phyloP scores from a whole-genome alignment of 2,888 invertebrate species.

The Anthoptus insignis region DNA sequence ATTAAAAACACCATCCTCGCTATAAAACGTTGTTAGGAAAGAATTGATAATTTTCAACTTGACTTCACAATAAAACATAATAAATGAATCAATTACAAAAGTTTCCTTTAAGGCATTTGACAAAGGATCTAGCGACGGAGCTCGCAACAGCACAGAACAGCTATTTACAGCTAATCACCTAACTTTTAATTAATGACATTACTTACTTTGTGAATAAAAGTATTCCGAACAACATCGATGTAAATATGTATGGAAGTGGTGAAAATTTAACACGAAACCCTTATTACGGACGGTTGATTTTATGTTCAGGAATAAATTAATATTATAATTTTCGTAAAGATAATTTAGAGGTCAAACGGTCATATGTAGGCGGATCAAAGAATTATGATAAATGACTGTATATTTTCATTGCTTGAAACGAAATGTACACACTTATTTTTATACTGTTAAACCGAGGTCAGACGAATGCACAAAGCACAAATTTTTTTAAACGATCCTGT shows the following conservation, averaged over 20 bases:
- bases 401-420: too few species aligned
- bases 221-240: constrained; percentile 12
- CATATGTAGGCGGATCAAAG: too few species aligned
- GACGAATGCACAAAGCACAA: too few species aligned
- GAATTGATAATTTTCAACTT: constrained; percentile 60
- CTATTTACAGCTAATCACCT: constrained; percentile 71
- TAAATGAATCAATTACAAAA: constrained; percentile 48
- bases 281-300: too few species aligned
- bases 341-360: too few species aligned
- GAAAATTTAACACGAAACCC: background rate
- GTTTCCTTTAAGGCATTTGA: constrained; percentile 56
- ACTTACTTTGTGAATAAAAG: constrained; percentile 67
- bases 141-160: constrained; percentile 60
- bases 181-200: constrained; percentile 76
- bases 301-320: too few species aligned
- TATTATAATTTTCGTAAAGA: too few species aligned
- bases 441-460: too few species aligned
- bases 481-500: too few species aligned
- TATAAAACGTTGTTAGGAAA: constrained; percentile 44
- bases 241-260: constrained; percentile 15
- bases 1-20: too few species aligned
- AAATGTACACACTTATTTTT: too few species aligned
- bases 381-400: too few species aligned
- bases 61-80: constrained; percentile 47
- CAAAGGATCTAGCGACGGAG: constrained; percentile 58